phyloP scores from a whole-genome alignment of 2,113 vertebrate species.

The Hydrolagus affinis region DNA sequence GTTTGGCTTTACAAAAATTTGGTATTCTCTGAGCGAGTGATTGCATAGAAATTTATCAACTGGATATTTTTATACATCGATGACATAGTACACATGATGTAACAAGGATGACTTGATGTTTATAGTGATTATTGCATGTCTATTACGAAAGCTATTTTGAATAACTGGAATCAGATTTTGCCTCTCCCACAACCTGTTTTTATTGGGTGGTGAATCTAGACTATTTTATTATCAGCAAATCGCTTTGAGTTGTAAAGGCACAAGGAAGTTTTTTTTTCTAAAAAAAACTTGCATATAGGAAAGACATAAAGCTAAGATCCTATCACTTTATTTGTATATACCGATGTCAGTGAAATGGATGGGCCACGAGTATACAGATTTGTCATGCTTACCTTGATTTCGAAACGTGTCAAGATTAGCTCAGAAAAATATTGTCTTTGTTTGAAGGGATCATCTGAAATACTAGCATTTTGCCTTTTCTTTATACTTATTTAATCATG shows the following conservation, averaged over 20 bases:
- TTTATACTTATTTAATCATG: background rate
- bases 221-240: conserved; percentile 18
- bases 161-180: background rate
- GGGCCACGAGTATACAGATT: background rate
- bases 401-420: background rate
- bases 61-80: conserved; percentile 21
- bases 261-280: conserved; percentile 25
- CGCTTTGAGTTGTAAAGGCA: conserved; percentile 20
- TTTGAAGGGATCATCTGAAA: conserved; percentile 23
- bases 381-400: background rate
- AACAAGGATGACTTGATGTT: background rate
- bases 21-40: background rate
- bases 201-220: background rate
- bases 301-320: conserved; percentile 3
- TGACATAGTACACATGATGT: background rate
- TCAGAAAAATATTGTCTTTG: conserved; percentile 7
- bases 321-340: conserved; percentile 26
- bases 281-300: background rate
- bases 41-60: background rate
- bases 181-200: background rate
- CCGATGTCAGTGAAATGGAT: background rate
- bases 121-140: conserved; percentile 19
- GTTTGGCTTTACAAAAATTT: background rate
- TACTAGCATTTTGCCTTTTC: conserved; percentile 21
- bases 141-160: background rate